Conservation (phyloP, 2,113 vertebrate genomes). For the Rhagologus leucostigma region DNA sequence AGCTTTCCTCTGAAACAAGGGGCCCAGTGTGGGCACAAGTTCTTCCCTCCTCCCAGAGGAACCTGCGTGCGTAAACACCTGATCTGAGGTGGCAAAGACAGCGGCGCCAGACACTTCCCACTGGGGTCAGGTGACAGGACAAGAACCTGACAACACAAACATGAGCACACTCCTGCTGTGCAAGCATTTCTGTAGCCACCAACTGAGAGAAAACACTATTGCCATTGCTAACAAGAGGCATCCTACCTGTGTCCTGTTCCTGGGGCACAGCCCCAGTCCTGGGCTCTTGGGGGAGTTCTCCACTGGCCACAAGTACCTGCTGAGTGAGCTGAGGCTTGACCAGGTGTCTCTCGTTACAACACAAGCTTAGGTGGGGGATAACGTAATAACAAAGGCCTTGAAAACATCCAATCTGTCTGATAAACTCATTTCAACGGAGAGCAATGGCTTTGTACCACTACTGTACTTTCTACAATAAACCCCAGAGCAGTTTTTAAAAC, state of each 20-base stretch:
- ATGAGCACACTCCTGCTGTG: fast-evolving
- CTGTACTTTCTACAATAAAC: background rate
- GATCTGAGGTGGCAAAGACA: background rate
- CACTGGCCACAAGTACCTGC: fast-evolving
- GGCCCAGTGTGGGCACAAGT: background rate
- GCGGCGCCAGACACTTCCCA: fast-evolving
- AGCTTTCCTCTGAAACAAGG: background rate
- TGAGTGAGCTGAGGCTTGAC: background rate
- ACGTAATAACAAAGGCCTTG: background rate
- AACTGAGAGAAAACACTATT: background rate
- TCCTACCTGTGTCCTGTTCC: fast-evolving
- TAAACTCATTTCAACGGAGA: background rate
- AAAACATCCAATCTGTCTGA: background rate
- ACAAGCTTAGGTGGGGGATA: background rate
- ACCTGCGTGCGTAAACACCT: background rate
- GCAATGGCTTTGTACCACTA: background rate
- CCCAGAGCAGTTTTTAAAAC: background rate
- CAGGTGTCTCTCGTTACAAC: background rate
- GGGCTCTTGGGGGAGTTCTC: background rate
- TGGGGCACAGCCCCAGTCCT: background rate
- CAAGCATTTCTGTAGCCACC: background rate
- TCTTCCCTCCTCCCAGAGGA: background rate
- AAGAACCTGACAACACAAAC: background rate
- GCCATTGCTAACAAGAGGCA: background rate
- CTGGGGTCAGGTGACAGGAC: background rate